Evolutionary conservation across 1,140 invertebrate genomes (phyloP).

Genomic region (Macrobrachium rosenbergii): DNA sequence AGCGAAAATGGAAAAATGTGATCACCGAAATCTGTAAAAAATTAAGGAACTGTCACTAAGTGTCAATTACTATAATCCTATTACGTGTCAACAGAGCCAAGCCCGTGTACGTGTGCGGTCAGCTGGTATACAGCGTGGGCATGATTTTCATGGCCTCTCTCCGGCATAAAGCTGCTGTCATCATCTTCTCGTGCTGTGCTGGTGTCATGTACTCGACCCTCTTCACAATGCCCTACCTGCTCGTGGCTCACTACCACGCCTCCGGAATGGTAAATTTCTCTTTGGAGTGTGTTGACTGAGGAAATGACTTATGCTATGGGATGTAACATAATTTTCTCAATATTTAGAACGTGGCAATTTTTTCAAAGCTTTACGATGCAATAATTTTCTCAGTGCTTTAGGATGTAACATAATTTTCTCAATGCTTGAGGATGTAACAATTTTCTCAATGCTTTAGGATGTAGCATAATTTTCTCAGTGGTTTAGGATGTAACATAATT

Average conservation of each 20-base stretch:
- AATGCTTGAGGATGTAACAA: no score
- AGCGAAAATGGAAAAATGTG: no score
- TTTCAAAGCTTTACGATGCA: no score
- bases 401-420: no score
- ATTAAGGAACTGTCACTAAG: not conserved
- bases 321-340: no score
- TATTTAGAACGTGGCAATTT: no score
- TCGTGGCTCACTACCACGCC: slow-evolving; percentile 94
- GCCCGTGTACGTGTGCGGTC: slow-evolving; percentile 89
- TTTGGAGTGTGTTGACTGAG: not conserved
- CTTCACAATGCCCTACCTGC: slow-evolving; percentile 96
- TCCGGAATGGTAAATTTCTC: slow-evolving; percentile 80
- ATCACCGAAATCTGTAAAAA: no score
- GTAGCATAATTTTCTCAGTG: no score
- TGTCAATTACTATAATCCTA: not conserved
- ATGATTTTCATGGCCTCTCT: slow-evolving; percentile 90
- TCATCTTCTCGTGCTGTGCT: slow-evolving; percentile 90
- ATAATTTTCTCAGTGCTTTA: no score
- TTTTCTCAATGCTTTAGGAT: no score
- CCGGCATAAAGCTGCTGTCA: slow-evolving; percentile 83
- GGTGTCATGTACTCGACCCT: slow-evolving; percentile 97
- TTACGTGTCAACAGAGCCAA: slow-evolving; percentile 77
- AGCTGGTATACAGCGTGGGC: slow-evolving; percentile 88
- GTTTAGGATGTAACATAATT: no score
- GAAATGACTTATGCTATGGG: no score